A percentile compares a stretch with the other conserved stretches of the same genome.
Evolutionary conservation across 1,140 invertebrate species (phyloP).

Genomic region (Wiebesia pumilae): DNA sequence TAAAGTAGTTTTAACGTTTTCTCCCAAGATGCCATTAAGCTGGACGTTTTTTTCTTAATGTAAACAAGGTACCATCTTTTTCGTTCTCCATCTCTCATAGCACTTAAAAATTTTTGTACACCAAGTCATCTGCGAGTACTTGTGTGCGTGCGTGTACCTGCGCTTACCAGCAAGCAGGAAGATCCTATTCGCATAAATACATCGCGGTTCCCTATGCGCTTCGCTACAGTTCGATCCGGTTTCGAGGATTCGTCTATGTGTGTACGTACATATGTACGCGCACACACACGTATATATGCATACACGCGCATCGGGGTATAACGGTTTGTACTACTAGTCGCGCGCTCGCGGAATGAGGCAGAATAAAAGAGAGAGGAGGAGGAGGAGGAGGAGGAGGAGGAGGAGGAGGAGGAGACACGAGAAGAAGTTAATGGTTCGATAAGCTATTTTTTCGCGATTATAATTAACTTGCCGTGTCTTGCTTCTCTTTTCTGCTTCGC

Average conservation of each 20-base stretch:
- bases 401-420: slow-evolving; percentile 33
- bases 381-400: background rate
- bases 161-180: background rate
- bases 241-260: slow-evolving; percentile 35
- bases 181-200: background rate
- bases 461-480: slow-evolving; percentile 47
- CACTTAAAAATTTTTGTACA: too few relatives aligned
- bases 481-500: slow-evolving; percentile 14
- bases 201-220: background rate
- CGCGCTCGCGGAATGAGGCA: background rate
- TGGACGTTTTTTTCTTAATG: too few relatives aligned
- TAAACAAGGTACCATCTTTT: too few relatives aligned
- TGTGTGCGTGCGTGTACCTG: background rate
- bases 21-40: too few relatives aligned
- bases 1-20: too few relatives aligned
- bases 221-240: slow-evolving; percentile 44
- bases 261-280: background rate
- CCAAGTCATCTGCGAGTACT: background rate
- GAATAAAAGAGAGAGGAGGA: slow-evolving; percentile 8
- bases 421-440: slow-evolving; percentile 54
- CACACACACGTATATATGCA: background rate
- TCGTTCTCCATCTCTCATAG: too few relatives aligned
- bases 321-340: slow-evolving; percentile 42
- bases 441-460: slow-evolving; percentile 52
- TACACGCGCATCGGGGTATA: slow-evolving; percentile 25